A percentile compares a stretch with the other conserved stretches of the same genome.
Conservation (phyloP, 1,140 invertebrate genomes). For the Cephus cinctus region DNA sequence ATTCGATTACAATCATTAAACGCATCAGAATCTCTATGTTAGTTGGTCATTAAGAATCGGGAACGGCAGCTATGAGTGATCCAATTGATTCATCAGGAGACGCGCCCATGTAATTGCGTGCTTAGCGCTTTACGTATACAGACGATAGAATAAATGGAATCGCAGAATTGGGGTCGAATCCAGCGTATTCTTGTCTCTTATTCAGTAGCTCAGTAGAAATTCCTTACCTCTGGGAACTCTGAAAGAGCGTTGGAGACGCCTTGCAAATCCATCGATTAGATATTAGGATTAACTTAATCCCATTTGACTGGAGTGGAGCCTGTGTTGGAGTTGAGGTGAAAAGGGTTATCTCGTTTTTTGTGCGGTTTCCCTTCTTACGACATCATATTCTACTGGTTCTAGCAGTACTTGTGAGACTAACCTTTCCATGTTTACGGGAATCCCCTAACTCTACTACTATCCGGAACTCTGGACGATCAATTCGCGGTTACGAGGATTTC, state of each 20-base stretch:
- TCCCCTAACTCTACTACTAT: no score
- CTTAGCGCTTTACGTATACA: conserved; percentile 16
- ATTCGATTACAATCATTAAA: no score
- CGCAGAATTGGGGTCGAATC: conserved; percentile 10
- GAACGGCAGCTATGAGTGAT: conserved; percentile 17
- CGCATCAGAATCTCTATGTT: no score
- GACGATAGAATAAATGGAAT: conserved; percentile 15
- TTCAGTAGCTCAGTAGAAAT: no score
- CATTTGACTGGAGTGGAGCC: conserved; percentile 21
- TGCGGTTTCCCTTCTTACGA: conserved; percentile 25
- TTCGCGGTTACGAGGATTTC: no score
- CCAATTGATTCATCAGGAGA: conserved; percentile 14
- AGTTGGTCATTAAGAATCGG: no score
- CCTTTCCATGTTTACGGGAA: no score
- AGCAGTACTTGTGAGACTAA: no score
- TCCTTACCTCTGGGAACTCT: no score
- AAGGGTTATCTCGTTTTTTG: conserved; percentile 29
- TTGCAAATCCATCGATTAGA: conserved; percentile 22
- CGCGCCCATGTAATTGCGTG: conserved; percentile 23
- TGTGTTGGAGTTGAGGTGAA: conserved; percentile 10
- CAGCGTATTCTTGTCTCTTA: background rate
- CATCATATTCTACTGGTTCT: no score
- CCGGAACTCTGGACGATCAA: no score
- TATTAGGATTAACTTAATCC: conserved; percentile 29
- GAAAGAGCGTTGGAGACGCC: no score